Percentiles rank a stretch among this genome's conserved stretches.
Conservation (phyloP, 2,888 invertebrate genomes). For the Gibbula magus region DNA sequence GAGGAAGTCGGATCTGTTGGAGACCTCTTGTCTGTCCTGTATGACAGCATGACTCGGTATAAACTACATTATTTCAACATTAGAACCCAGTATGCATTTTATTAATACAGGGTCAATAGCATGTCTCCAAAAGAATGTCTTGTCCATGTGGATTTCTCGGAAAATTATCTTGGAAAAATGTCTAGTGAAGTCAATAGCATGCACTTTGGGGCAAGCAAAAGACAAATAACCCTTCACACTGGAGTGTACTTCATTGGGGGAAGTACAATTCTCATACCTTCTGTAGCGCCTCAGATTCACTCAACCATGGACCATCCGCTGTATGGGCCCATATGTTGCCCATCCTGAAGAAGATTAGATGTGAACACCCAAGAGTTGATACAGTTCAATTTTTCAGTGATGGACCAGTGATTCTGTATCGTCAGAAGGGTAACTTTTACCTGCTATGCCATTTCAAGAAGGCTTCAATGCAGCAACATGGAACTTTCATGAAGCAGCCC, state of each 20-base stretch:
- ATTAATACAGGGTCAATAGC: too few relatives aligned
- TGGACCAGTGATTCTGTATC: too few relatives aligned
- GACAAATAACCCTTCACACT: conserved; percentile 31
- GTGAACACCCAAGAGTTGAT: neutral
- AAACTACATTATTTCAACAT: too few relatives aligned
- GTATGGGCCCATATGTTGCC: conserved; percentile 34
- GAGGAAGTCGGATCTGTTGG: too few relatives aligned
- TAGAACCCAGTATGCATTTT: too few relatives aligned
- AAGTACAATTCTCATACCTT: neutral
- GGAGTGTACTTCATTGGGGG: conserved; percentile 14
- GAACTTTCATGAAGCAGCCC: neutral
- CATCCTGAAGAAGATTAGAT: neutral
- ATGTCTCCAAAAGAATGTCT: neutral
- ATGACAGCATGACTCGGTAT: too few relatives aligned
- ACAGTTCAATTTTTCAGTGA: neutral
- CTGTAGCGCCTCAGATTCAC: conserved; percentile 25
- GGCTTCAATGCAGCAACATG: neutral
- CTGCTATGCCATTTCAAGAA: neutral
- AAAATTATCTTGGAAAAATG: conserved; percentile 28
- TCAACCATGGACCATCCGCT: conserved; percentile 25
- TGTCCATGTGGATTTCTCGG: conserved; percentile 34
- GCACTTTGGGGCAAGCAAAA: conserved; percentile 36
- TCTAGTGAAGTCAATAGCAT: conserved; percentile 35
- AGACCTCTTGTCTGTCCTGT: too few relatives aligned
- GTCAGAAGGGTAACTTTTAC: too few relatives aligned